phyloP scores from a whole-genome alignment of 2,113 vertebrate genomes.

The Procavia capensis region DNA sequence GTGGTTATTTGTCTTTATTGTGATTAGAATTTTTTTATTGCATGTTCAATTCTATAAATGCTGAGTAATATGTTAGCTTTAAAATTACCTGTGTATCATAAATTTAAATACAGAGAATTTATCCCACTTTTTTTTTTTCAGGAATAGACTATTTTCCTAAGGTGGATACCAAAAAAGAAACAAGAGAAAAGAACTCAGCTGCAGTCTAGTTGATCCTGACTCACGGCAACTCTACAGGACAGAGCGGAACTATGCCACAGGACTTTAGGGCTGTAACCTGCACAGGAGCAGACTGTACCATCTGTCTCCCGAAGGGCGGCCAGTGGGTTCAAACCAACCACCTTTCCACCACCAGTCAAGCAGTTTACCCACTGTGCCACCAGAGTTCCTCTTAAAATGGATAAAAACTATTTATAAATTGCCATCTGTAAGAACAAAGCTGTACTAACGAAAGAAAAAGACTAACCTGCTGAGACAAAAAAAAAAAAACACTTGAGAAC shows the following conservation, averaged over 20 bases:
- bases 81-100: neutral
- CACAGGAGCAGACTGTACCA: too few species aligned
- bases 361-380: too few species aligned
- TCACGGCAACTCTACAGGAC: too few species aligned
- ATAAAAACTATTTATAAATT: neutral
- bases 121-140: neutral
- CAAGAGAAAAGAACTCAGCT: too few species aligned
- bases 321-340: too few species aligned
- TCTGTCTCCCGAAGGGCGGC: too few species aligned
- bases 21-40: neutral
- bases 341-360: too few species aligned
- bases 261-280: too few species aligned
- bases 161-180: neutral
- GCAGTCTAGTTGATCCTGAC: too few species aligned
- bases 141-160: neutral
- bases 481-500: neutral
- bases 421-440: neutral
- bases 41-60: slow-evolving; percentile 22
- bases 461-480: neutral
- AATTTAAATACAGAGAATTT: neutral
- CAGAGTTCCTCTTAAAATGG: neutral
- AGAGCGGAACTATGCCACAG: too few species aligned
- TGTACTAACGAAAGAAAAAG: neutral
- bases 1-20: neutral
- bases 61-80: neutral